Evolutionary conservation across 2,113 vertebrate species (phyloP), one percentile per base, ranked within the genome.

Genomic region (Gasterosteus nipponicus): DNA sequence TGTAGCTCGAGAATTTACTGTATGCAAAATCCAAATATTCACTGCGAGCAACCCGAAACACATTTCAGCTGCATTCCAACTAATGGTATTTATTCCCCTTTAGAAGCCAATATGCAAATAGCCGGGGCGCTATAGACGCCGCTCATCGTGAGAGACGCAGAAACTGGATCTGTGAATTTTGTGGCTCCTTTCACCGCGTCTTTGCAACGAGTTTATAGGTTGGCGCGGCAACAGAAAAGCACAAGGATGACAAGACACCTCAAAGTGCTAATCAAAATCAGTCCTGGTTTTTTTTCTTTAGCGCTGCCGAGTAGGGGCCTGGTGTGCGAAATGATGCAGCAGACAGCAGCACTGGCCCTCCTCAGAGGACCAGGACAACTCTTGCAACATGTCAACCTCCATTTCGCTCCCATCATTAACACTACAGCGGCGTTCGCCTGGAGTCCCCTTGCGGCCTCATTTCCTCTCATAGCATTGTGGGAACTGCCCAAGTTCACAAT

Each of bases 261-360:
- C 76, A 85, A 81, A 84, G 87, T 80, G 75, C 64, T 90, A 79
- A 89, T 92, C 73, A 86, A 83, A 89, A 88, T 82, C 81, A 85
- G 77, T 64, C 81, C 69, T 77, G 87, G 22, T 26, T 38, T 38
- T 87, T 75, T 60, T 90, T 89, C 63, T 60, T 79, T 82, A 84
- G 77, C 78, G 63, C 84, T 82, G 33, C 51, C 51, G 83, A 77
- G 73, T 73, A 44, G 73, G 69, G 86, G 80, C 73, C 85, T 87
- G 76, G 78, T 71, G 68, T 91, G 86, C 90, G 83, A 93, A 91
- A 87, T 86, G 62, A 87, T 83, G 78, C 78, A 88, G 76, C 87
- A 89, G 91, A 89, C 89, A 87, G 82, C 86, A 78, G 83, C 82
- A 39, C 63, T 65, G 85, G 75, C 80, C 80, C 39, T 79, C 59